Evolutionary conservation across 2,797 vertebrate species (phyloP), one percentile per base, ranked within the genome.

Genomic region (Urophycis tenuis): DNA sequence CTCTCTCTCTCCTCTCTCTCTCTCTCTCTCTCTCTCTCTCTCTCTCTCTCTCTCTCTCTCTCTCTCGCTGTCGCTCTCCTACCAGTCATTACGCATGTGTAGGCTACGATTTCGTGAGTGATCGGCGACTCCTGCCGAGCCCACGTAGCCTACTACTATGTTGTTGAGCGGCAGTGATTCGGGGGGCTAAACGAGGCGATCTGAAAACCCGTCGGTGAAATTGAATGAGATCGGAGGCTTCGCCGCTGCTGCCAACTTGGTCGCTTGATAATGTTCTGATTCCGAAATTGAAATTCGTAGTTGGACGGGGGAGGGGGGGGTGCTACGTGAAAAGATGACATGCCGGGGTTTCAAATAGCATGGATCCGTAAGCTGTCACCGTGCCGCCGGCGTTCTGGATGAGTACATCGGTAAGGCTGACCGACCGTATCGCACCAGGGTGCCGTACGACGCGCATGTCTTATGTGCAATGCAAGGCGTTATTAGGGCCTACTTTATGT

Each of bases 341-440:
- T 15, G 33, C 31, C 71, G 1, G 32, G 76, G 77, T 75, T 75
- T 25, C 79, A 30, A 79, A 70, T 70, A 79, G 25, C 73, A 41
- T 41, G 11, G 39, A 41, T 41, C 39, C 3, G 39, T 41, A 11
- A 41, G 3, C 10, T 41, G 39, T 14, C 12, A 41, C 39, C 2
- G 39, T 11, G 81, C 86, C 84, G 87, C 74, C 75, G 78, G 80
- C 39, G 39, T 60, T 79, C 84, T 79, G 79, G 74, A 90, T 91
- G 89, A 88, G 79, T 87, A 79, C 85, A 25, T 81, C 85, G 88
- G 88, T 91, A 88, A 90, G 86, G 64, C 75, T 83, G 71, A 22
- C 31, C 15, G 39, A 41, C 39, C 39, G 15, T 14, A 41, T 41
- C 39, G 15, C 39, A 41, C 9, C 39, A 11, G 15, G 12, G 39